These are phyloP conservation scores for Pediacus dermestoides DNA, from an alignment of 2,888 invertebrate species.

Conservation along the genomic window DNA sequence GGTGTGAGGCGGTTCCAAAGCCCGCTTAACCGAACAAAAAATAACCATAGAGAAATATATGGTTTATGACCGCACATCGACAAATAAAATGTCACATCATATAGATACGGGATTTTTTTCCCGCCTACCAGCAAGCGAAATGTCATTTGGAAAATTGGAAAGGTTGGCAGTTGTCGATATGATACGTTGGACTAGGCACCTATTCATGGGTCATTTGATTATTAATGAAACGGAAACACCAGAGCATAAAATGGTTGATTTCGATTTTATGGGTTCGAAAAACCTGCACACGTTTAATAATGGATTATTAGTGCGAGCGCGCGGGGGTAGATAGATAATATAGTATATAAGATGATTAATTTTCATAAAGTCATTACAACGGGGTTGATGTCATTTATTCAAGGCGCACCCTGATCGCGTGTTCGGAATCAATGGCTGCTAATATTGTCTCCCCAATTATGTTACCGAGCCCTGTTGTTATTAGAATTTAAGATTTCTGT, in stretches of 20 bases:
- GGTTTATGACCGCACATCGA: slow-evolving; percentile 15
- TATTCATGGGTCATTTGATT: slow-evolving; percentile 31
- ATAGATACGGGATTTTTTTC: slow-evolving; percentile 22
- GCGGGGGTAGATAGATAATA: slow-evolving; percentile 26
- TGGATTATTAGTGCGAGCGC: slow-evolving; percentile 35
- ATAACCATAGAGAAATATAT: slow-evolving; percentile 10
- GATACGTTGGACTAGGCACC: slow-evolving; percentile 20
- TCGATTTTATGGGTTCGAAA: too few relatives aligned
- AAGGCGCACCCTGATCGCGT: slow-evolving; percentile 39
- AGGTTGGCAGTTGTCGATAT: slow-evolving; percentile 31
- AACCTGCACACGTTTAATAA: too few relatives aligned
- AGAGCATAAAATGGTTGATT: too few relatives aligned
- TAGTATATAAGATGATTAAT: too few relatives aligned
- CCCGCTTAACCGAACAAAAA: too few relatives aligned
- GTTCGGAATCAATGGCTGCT: slow-evolving; percentile 41
- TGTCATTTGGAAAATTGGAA: slow-evolving; percentile 32
- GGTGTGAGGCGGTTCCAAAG: too few relatives aligned
- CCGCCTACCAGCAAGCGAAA: slow-evolving; percentile 23
- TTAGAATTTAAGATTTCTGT: slow-evolving; percentile 44
- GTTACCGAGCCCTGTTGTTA: slow-evolving; percentile 25
- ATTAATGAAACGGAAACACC: slow-evolving; percentile 33
- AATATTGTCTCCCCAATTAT: slow-evolving; percentile 40
- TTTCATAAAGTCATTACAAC: slow-evolving; percentile 41
- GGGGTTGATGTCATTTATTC: slow-evolving; percentile 38
- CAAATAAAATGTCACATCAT: slow-evolving; percentile 27